phyloP scores from a whole-genome alignment of 2,797 vertebrate species.

The Cryptoprocta ferox region DNA sequence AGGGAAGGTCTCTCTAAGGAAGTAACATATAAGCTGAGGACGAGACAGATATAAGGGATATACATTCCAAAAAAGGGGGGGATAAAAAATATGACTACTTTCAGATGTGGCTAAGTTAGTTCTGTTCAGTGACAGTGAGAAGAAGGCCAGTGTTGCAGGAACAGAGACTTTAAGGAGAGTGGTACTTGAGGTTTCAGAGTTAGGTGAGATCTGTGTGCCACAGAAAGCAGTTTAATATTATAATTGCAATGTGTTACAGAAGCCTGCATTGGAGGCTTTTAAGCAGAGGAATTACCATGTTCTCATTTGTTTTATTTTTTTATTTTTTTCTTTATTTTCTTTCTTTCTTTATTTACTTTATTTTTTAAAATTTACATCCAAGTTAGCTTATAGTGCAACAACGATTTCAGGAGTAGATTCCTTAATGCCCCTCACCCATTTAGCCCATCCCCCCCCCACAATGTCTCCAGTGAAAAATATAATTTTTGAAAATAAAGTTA shows the following conservation, averaged over 20 bases:
- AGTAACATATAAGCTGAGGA: background rate
- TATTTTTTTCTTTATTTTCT: background rate
- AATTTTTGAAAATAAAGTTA: background rate
- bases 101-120: background rate
- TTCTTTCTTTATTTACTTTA: no score
- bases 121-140: background rate
- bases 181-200: background rate
- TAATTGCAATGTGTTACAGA: background rate
- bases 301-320: no score
- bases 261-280: background rate
- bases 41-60: background rate
- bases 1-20: background rate
- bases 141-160: background rate
- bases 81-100: background rate
- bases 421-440: no score
- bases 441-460: no score
- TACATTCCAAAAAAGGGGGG: background rate
- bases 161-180: background rate
- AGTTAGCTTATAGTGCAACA: no score
- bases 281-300: constrained; percentile 11
- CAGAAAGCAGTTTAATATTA: background rate
- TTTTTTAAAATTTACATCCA: no score
- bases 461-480: background rate
- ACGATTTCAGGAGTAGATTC: no score
- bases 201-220: background rate